A percentile compares a stretch with the other conserved stretches of the same genome.
Conservation (phyloP, 2,888 invertebrate species). For the Cristatella mucedo region DNA sequence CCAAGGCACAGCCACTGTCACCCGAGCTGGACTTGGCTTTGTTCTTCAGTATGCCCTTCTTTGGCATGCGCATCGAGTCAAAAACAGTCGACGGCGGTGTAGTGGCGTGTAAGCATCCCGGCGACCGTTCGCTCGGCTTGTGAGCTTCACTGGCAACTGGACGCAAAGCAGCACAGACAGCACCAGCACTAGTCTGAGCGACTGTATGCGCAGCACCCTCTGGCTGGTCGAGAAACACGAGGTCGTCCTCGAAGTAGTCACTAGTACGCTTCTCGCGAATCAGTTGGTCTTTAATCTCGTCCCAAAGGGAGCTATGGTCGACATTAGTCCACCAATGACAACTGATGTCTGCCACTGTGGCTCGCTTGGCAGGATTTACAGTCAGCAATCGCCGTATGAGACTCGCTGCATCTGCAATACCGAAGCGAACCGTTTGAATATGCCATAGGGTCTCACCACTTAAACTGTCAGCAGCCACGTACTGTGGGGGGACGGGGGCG, state of each 20-base stretch:
- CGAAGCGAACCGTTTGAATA: conserved; percentile 10
- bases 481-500: too few relatives aligned
- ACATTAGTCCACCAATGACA: conserved; percentile 89
- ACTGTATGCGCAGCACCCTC: conserved; percentile 9
- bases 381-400: conserved; percentile 85
- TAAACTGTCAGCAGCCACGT: too few relatives aligned
- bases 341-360: conserved; percentile 83
- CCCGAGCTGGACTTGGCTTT: conserved; percentile 19
- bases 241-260: conserved; percentile 9
- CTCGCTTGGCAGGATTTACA: conserved; percentile 71
- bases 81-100: conserved; percentile 14
- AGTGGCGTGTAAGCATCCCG: too few relatives aligned
- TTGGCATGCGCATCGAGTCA: conserved; percentile 25
- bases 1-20: conserved; percentile 22
- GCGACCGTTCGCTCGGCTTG: too few relatives aligned
- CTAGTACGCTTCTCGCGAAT: conserved; percentile 9
- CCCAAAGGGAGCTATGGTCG: conserved; percentile 22
- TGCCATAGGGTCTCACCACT: too few relatives aligned
- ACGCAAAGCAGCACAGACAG: too few relatives aligned
- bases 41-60: conserved; percentile 26
- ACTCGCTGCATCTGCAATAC: conserved; percentile 64
- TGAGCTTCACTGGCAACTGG: too few relatives aligned
- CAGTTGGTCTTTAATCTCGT: conserved; percentile 14
- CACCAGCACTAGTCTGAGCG: too few relatives aligned
- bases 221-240: conserved; percentile 12